phyloP scores from a whole-genome alignment of 2,888 invertebrate species.

The Diadromus collaris region DNA sequence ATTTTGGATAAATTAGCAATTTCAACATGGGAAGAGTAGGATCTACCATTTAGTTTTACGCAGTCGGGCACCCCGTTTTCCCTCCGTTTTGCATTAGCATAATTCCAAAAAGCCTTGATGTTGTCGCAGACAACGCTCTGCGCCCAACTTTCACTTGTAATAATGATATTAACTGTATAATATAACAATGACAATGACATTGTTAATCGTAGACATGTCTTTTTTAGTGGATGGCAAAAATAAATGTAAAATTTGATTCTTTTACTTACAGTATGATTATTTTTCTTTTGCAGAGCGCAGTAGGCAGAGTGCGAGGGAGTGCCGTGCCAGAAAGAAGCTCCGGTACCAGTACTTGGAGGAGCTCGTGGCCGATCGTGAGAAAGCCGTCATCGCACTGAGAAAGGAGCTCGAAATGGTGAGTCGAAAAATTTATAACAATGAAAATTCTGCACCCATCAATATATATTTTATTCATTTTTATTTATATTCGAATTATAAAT shows the following conservation, averaged over 20 bases:
- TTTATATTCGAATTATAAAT: neutral
- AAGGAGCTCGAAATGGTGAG: conserved; percentile 95
- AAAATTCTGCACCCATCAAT: too few relatives aligned
- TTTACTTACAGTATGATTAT: neutral
- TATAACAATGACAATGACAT: too few relatives aligned
- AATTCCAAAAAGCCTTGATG: too few relatives aligned
- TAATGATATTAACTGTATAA: too few relatives aligned
- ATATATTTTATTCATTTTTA: neutral
- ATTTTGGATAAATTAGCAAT: neutral
- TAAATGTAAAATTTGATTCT: neutral
- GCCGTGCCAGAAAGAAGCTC: conserved; percentile 97
- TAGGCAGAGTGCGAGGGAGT: conserved; percentile 98
- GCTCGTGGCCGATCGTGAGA: conserved; percentile 95
- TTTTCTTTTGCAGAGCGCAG: conserved; percentile 89
- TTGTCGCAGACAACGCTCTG: too few relatives aligned
- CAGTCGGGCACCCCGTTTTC: too few relatives aligned
- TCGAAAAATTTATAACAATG: conserved; percentile 17
- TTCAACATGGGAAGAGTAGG: neutral
- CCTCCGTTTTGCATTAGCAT: too few relatives aligned
- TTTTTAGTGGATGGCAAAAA: too few relatives aligned
- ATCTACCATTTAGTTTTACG: too few relatives aligned
- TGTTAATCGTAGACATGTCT: too few relatives aligned
- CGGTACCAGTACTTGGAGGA: conserved; percentile 98
- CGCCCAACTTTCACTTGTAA: too few relatives aligned
- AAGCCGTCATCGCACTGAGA: conserved; percentile 92